Conservation (phyloP, 2,888 invertebrate genomes). For the Drosophila stalkeri region DNA sequence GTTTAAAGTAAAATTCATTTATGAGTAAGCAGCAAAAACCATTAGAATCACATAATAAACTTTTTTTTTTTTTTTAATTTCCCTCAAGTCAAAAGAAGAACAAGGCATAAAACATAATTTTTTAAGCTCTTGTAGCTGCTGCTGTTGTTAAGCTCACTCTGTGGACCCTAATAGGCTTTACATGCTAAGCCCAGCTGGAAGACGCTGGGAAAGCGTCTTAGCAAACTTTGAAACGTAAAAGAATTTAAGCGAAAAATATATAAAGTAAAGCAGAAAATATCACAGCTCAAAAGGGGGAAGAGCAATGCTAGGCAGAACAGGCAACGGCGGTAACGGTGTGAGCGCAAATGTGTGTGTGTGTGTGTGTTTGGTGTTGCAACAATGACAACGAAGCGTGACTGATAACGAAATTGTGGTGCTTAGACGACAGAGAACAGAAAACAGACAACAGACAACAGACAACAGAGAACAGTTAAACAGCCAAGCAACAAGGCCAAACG, state of each 20-base stretch:
- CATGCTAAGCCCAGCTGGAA: constrained; percentile 35
- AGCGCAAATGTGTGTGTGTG: constrained; percentile 1
- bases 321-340: background rate
- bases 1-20: background rate
- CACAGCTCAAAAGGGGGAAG: constrained; percentile 37
- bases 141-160: constrained; percentile 17
- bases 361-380: constrained; percentile 31
- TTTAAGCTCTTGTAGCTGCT: constrained; percentile 19
- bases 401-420: constrained; percentile 65
- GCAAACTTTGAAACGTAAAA: constrained; percentile 27
- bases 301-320: background rate
- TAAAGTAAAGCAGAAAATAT: constrained; percentile 22
- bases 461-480: constrained; percentile 4
- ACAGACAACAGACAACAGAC: background rate
- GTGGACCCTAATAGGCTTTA: constrained; percentile 48
- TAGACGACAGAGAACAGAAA: constrained; percentile 16
- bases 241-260: constrained; percentile 15
- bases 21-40: background rate
- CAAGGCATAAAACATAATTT: constrained; percentile 14
- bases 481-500: constrained; percentile 17
- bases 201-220: constrained; percentile 45
- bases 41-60: background rate
- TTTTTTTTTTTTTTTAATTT: background rate
- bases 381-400: constrained; percentile 60
- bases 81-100: background rate